Evolutionary conservation across 2,113 vertebrate species (phyloP), one percentile per base, ranked within the genome.

Genomic region (Psilopsiagon aymara): DNA sequence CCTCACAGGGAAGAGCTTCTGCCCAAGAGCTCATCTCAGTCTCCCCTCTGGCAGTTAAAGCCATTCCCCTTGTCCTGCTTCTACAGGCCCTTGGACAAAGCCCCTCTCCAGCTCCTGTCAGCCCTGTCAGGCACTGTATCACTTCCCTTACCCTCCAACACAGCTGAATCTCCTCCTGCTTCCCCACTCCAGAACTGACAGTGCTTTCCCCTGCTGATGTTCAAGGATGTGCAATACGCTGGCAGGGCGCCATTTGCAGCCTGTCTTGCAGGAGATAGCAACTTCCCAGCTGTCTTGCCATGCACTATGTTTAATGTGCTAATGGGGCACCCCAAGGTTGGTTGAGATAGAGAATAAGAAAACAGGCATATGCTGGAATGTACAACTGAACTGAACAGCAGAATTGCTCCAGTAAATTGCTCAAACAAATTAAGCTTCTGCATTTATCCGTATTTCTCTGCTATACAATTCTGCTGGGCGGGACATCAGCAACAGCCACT

Each of bases 301-400:
- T 2, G 3, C 49, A 4, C 24, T 5, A 1, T 3, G n/a, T 11
- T 35, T 4, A 11, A 9, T 0, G 59, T 6, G 68, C 80, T 93
- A 70, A 93, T 64, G 94, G 95, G 92, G 92, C 93, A 94, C 82
- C 96, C 90, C 92, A 9, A 63, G 94, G 88, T 2, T 77, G 95
- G 15, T 2, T 17, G 37, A 53, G 79, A 77, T 9, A 7, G 91
- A 67, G 37, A 93, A 74, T 6, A 14, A 35, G 43, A 79, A 69
- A 18, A 35, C 4, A 5, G 90, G 94, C 96, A 96, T 51, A 79
- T 96, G 95, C 86, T 89, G 83, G 52, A 71, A 81, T 0, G 57
- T 46, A 53, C 68, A 14, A 35, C 81, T 47, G 75, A 18, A 62
- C 37, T 18, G 0, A 70, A 55, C 10, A 64, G 86, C 92, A 64